phyloP scores from a whole-genome alignment of 2,888 invertebrate species.

The Volucella inflata region DNA sequence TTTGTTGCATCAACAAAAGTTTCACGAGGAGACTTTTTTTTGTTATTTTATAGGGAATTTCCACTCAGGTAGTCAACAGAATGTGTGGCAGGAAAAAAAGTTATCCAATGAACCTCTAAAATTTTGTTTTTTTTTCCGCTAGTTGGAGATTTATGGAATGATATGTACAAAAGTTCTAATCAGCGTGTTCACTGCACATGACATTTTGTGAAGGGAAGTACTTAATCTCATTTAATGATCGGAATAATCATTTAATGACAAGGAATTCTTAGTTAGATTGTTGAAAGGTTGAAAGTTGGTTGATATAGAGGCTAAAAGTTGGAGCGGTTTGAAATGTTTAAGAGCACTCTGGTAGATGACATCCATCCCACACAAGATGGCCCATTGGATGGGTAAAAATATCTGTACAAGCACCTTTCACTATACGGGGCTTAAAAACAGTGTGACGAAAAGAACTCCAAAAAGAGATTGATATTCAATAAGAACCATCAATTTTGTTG shows the following conservation, averaged over 20 bases:
- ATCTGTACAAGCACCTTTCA: no score
- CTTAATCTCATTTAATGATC: slow-evolving; percentile 24
- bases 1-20: slow-evolving; percentile 71
- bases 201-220: slow-evolving; percentile 19
- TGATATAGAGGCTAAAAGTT: no score
- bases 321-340: no score
- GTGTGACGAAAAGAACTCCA: no score
- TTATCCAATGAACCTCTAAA: slow-evolving; percentile 64
- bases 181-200: slow-evolving; percentile 22
- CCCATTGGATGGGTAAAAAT: no score
- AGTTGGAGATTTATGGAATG: slow-evolving; percentile 52
- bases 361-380: no score
- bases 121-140: slow-evolving; percentile 47
- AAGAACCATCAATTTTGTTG: no score
- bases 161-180: slow-evolving; percentile 40
- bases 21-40: slow-evolving; percentile 36
- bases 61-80: slow-evolving; percentile 34
- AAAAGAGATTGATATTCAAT: no score
- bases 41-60: slow-evolving; percentile 17
- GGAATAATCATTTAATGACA: not conserved
- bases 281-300: no score
- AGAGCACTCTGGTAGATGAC: no score
- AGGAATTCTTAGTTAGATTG: not conserved
- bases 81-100: slow-evolving; percentile 1
- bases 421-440: no score